Evolutionary conservation across 2,113 vertebrate genomes (phyloP).

Genomic region (Chionis minor): DNA sequence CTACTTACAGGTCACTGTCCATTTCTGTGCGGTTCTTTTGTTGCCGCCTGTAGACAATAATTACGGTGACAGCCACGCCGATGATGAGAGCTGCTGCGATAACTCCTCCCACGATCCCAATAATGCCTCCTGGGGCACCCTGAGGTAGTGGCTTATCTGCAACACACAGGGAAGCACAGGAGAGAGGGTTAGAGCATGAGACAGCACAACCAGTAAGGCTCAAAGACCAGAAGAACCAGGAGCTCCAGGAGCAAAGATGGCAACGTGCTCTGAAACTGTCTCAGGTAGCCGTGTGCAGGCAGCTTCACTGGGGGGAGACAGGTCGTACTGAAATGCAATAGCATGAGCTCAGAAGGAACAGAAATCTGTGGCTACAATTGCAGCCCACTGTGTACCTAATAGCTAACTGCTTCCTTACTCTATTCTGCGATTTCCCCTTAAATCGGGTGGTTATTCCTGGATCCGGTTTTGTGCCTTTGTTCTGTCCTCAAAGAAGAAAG

Average conservation of each 20-base stretch:
- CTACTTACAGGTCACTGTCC: constrained; percentile 86
- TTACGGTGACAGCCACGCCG: constrained; percentile 78
- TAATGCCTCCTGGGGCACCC: constrained; percentile 78
- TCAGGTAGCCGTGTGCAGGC: accelerated
- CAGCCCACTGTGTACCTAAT: background rate
- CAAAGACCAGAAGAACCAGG: background rate
- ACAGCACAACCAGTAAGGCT: accelerated
- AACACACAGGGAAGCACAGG: constrained; percentile 30
- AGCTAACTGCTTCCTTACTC: background rate
- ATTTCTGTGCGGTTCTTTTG: constrained; percentile 77
- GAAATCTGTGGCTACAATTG: background rate
- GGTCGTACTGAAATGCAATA: background rate
- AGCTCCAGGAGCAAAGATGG: background rate
- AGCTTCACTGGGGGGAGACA: background rate
- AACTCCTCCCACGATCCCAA: constrained; percentile 83
- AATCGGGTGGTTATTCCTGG: background rate
- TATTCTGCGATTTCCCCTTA: background rate
- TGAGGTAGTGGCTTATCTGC: constrained; percentile 87
- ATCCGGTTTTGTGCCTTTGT: background rate
- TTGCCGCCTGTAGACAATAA: constrained; percentile 81
- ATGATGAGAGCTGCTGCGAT: constrained; percentile 81
- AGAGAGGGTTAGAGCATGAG: background rate
- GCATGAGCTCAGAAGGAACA: background rate
- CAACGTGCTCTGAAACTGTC: accelerated
- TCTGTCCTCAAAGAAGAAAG: background rate